These are phyloP conservation scores for Amblyornis subalaris DNA, from an alignment of 2,113 vertebrate species.

Conservation along the genomic window DNA sequence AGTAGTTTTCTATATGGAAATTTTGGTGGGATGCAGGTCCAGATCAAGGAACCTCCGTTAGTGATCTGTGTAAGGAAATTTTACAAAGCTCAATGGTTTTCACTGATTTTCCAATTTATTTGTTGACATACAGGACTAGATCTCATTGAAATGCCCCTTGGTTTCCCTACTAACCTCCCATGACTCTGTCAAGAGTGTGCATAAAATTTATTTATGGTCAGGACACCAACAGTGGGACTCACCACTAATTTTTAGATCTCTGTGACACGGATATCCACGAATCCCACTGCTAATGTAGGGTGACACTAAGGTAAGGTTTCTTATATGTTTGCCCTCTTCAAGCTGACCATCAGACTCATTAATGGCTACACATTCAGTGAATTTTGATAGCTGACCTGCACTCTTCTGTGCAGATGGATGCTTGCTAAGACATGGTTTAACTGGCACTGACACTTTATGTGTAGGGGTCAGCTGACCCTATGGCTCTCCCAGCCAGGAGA, in stretches of 20 bases:
- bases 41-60: neutral
- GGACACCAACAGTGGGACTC: neutral
- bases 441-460: neutral
- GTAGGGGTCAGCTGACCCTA: neutral
- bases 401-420: neutral
- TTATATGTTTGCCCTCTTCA: neutral
- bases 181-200: neutral
- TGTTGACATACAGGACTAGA: neutral
- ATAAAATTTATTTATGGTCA: neutral
- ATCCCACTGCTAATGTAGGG: neutral
- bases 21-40: neutral
- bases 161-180: neutral
- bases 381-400: neutral
- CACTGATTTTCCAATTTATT: neutral
- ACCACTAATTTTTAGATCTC: neutral
- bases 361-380: neutral
- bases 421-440: neutral
- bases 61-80: neutral
- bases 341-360: neutral
- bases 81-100: neutral
- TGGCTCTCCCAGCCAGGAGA: rapidly evolving
- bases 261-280: neutral
- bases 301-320: neutral
- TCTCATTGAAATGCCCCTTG: neutral
- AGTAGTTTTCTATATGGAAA: neutral